Evolutionary conservation across 2,113 vertebrate species (phyloP), one percentile per base, ranked within the genome.

Genomic region (Eudorcas thomsonii): DNA sequence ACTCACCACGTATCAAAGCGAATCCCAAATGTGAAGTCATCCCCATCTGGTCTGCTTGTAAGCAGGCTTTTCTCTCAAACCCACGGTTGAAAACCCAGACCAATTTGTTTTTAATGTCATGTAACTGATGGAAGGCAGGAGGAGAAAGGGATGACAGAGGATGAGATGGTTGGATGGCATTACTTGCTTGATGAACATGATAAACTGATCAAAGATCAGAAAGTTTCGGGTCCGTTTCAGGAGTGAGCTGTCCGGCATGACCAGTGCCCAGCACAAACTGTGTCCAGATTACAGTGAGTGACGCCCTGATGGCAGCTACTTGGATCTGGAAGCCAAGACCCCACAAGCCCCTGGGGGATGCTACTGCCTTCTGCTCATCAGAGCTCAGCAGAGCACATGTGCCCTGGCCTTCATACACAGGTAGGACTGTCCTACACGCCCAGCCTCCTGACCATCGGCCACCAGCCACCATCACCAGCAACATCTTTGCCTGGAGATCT

Each of bases 61-160:
- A 92, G 94, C 98, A 96, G 96, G 83, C 92, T 92, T 88, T 98
- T 97, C 95, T 95, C 95, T 97, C 93, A 97, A 91, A 90, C 26
- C 55, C 39, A 94, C 71, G 81, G 97, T 88, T 96, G 97, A 98
- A 98, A 94, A 94, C 82, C 89, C 62, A 57, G 93, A 94, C 77
- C 96, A 94, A 85, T 39, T 97, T 97, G 96, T 97, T 98, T 96
- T 80, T 45, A 96, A 96, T 71, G 62, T 96, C 91, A 74, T 74
- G 36, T 74, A 74, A 74, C 67, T 74, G 21, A 74, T 13, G 36
- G 67, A 74, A 74, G 67, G 67, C 67, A 71, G 64, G 67, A 71
- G 67, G n/a, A 71, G n/a, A 39, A 71, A 71, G 67, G 67, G n/a
- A 71, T 71, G 19, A 39, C 67, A 74, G 67, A 74, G 67, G 21